These are phyloP conservation scores for Athetis lepigone DNA, from an alignment of 2,888 invertebrate genomes.

Conservation along the genomic window DNA sequence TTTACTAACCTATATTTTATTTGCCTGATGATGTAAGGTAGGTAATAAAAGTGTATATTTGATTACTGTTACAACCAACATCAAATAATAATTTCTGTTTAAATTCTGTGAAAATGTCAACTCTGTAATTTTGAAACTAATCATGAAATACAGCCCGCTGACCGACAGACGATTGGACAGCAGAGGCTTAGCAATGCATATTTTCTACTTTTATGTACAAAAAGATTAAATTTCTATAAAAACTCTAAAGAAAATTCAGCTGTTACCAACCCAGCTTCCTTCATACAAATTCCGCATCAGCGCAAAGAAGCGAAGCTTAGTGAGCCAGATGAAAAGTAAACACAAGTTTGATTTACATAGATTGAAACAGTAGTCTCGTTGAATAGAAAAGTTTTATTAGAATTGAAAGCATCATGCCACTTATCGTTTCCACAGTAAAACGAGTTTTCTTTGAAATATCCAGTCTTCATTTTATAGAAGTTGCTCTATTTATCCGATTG, in stretches of 20 bases:
- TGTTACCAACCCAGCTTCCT: slow-evolving; percentile 18
- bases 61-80: too few species aligned
- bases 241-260: slow-evolving; percentile 6
- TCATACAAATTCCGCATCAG: slow-evolving; percentile 37
- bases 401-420: slow-evolving; percentile 72
- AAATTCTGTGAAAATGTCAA: too few species aligned
- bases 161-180: too few species aligned
- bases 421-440: slow-evolving; percentile 67
- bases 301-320: slow-evolving; percentile 57
- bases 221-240: slow-evolving; percentile 2
- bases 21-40: too few species aligned
- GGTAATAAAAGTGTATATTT: too few species aligned
- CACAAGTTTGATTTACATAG: slow-evolving; percentile 75
- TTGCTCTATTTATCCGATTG: slow-evolving; percentile 56
- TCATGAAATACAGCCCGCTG: too few species aligned
- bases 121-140: too few species aligned
- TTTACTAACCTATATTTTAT: too few species aligned
- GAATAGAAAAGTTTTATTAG: slow-evolving; percentile 76
- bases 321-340: slow-evolving; percentile 74
- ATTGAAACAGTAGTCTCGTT: slow-evolving; percentile 73
- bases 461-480: slow-evolving; percentile 49
- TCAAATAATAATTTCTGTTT: too few species aligned
- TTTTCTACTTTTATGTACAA: too few species aligned
- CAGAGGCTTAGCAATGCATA: too few species aligned
- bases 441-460: slow-evolving; percentile 54